phyloP scores from a whole-genome alignment of 2,797 vertebrate genomes.

The Tauraco hartlaubi region DNA sequence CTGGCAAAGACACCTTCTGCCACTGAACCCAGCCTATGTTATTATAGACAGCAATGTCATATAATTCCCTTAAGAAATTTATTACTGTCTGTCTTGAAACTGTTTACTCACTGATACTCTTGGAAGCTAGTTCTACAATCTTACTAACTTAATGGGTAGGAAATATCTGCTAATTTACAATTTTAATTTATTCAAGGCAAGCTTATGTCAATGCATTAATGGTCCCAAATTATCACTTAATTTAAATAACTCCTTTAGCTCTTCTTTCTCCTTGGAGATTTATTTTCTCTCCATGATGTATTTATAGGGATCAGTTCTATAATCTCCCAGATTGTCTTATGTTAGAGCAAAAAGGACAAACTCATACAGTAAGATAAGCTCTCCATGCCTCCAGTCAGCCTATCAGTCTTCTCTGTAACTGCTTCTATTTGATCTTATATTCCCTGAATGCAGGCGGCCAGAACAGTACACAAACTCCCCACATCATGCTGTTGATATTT shows the following conservation, averaged over 20 bases:
- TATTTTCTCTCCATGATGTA: background rate
- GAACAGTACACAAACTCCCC: background rate
- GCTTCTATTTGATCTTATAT: background rate
- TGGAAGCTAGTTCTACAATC: background rate
- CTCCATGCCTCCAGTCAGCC: background rate
- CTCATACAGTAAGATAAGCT: background rate
- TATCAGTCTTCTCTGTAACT: background rate
- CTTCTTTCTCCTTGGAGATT: background rate
- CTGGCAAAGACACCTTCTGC: background rate
- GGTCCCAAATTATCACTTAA: background rate
- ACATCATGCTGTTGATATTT: background rate
- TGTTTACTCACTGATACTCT: background rate
- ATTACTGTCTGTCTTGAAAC: background rate
- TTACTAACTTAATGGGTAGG: background rate
- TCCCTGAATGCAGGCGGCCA: background rate
- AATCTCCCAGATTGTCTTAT: background rate
- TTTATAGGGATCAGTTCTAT: background rate
- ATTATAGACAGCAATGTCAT: background rate
- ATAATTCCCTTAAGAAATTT: background rate
- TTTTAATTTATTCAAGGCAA: slow-evolving; percentile 8
- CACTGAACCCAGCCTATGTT: background rate
- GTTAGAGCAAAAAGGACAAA: background rate
- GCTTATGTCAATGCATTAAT: background rate
- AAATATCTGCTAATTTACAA: slow-evolving; percentile 2
- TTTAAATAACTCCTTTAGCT: background rate